Conservation (phyloP, 2,888 invertebrate genomes). For the Andrena hattorfiana region DNA sequence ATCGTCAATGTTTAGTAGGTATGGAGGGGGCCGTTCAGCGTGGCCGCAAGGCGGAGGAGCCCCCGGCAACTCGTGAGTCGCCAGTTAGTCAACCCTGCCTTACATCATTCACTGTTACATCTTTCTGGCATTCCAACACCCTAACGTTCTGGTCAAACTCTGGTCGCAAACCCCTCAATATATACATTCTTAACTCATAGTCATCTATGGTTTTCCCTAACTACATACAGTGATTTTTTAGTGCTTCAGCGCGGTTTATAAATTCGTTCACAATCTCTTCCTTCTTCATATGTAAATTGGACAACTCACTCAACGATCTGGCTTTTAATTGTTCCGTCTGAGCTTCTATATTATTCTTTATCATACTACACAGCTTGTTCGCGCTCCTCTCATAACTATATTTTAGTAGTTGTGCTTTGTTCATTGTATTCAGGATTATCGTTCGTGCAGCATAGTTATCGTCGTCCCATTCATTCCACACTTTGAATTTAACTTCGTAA, state of each 20-base stretch:
- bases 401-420: conserved; percentile 15
- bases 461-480: conserved; percentile 18
- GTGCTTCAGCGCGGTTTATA: background rate
- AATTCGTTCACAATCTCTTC: background rate
- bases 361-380: background rate
- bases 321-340: background rate
- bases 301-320: background rate
- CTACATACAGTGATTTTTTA: conserved; percentile 4
- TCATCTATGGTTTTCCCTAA: conserved; percentile 22
- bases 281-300: background rate
- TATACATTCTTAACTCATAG: conserved; percentile 33
- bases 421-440: conserved; percentile 27
- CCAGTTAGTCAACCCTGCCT: too few species aligned
- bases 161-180: conserved; percentile 4
- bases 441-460: conserved; percentile 18
- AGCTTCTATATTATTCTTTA: conserved; percentile 4
- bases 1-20: too few species aligned
- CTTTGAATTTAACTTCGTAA: background rate
- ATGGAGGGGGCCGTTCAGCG: too few species aligned
- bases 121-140: background rate
- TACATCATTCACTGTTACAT: too few species aligned
- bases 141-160: conserved; percentile 34
- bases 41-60: too few species aligned
- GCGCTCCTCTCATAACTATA: conserved; percentile 12
- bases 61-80: too few species aligned